These are phyloP conservation scores for Philonicus albiceps DNA, from an alignment of 2,888 invertebrate species.

Conservation along the genomic window DNA sequence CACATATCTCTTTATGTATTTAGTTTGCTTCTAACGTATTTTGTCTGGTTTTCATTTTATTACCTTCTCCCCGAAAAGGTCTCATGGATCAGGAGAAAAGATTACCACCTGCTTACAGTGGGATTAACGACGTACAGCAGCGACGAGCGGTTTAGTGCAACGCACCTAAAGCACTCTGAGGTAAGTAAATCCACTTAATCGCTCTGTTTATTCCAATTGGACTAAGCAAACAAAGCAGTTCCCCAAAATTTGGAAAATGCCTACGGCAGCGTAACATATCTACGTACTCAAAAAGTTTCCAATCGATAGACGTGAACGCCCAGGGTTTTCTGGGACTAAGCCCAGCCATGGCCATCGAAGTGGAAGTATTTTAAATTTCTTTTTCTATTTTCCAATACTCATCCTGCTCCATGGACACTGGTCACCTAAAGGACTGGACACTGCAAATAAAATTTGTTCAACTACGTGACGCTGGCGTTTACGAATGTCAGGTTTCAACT, in stretches of 20 bases:
- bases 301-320: background rate
- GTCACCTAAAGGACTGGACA: slow-evolving; percentile 80
- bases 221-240: background rate
- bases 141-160: slow-evolving; percentile 86
- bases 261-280: background rate
- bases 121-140: slow-evolving; percentile 88
- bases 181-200: slow-evolving; percentile 64
- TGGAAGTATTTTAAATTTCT: background rate
- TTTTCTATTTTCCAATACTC: background rate
- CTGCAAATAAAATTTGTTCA: slow-evolving; percentile 90
- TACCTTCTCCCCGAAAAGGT: slow-evolving; percentile 67
- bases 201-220: background rate
- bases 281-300: background rate
- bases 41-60: background rate
- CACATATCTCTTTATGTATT: background rate
- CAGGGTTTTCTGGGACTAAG: background rate
- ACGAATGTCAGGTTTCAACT: slow-evolving; percentile 91
- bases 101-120: slow-evolving; percentile 85
- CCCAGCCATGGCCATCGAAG: background rate
- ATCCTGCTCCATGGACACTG: background rate
- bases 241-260: background rate
- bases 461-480: slow-evolving; percentile 83
- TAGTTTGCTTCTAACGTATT: background rate
- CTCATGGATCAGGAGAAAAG: slow-evolving; percentile 85
- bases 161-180: slow-evolving; percentile 86